phyloP scores from a whole-genome alignment of 2,888 invertebrate genomes.

The Cantharis lateralis region DNA sequence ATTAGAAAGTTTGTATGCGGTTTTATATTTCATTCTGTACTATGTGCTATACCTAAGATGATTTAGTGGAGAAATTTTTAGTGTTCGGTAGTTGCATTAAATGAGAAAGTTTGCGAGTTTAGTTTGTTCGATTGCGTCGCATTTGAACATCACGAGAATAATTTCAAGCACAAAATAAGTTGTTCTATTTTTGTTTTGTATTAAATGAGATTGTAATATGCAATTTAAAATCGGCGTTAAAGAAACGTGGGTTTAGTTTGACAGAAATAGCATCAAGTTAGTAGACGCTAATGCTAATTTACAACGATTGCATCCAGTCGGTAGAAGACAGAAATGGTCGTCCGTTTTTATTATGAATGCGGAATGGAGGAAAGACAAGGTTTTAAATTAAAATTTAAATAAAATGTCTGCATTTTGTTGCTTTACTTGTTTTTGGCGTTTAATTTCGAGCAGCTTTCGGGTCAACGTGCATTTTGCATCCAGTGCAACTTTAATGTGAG shows the following conservation, averaged over 20 bases:
- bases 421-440: slow-evolving; percentile 40
- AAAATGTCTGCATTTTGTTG: slow-evolving; percentile 53
- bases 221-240: slow-evolving; percentile 33
- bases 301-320: slow-evolving; percentile 54
- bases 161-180: slow-evolving; percentile 9
- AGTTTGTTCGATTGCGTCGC: neutral
- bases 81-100: neutral
- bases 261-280: slow-evolving; percentile 56
- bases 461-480: slow-evolving; percentile 18
- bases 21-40: slow-evolving; percentile 37
- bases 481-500: slow-evolving; percentile 11
- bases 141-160: neutral
- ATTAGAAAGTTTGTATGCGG: slow-evolving; percentile 47
- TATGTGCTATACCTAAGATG: neutral
- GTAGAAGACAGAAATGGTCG: slow-evolving; percentile 48
- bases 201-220: slow-evolving; percentile 24
- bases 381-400: slow-evolving; percentile 55
- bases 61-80: neutral
- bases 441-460: slow-evolving; percentile 18
- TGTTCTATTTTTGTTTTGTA: slow-evolving; percentile 18
- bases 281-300: slow-evolving; percentile 57
- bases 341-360: slow-evolving; percentile 50
- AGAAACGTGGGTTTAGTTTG: slow-evolving; percentile 53
- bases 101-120: neutral
- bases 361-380: slow-evolving; percentile 50